phyloP scores from a whole-genome alignment of 2,888 invertebrate species.

The Dioctria rufipes region DNA sequence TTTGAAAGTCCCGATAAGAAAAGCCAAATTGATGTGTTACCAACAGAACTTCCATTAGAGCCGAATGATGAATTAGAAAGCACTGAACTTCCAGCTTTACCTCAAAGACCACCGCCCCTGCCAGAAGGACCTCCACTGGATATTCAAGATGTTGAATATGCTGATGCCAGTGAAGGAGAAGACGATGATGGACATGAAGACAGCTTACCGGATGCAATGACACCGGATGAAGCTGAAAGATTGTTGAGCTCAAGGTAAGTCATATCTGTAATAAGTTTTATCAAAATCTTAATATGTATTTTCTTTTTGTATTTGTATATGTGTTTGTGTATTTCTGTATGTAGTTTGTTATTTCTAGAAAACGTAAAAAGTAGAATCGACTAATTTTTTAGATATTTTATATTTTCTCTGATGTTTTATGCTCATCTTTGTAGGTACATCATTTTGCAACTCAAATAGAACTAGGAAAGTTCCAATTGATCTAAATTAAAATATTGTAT shows the following conservation, averaged over 20 bases:
- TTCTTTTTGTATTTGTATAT: constrained; percentile 7
- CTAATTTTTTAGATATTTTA: too few relatives aligned
- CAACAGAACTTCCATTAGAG: background rate
- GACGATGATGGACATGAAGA: constrained; percentile 68
- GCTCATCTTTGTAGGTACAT: too few relatives aligned
- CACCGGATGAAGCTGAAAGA: constrained; percentile 90
- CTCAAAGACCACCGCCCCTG: constrained; percentile 64
- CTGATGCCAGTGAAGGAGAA: constrained; percentile 74
- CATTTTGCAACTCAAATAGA: too few relatives aligned
- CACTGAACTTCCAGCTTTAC: constrained; percentile 64
- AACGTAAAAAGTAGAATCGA: too few relatives aligned
- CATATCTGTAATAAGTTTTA: constrained; percentile 52
- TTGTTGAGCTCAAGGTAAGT: constrained; percentile 87
- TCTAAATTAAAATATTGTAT: too few relatives aligned
- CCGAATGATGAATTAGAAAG: constrained; percentile 65
- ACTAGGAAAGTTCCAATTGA: too few relatives aligned
- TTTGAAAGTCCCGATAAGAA: constrained; percentile 21
- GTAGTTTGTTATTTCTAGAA: too few relatives aligned
- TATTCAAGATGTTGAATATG: constrained; percentile 74
- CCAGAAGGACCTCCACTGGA: constrained; percentile 74
- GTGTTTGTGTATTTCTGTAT: constrained; percentile 2
- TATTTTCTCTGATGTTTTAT: too few relatives aligned
- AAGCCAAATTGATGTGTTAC: constrained; percentile 6
- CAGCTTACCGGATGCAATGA: constrained; percentile 77
- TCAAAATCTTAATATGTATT: background rate